These are phyloP conservation scores for Lamellibrachia satsuma DNA, from an alignment of 2,888 invertebrate genomes.

Conservation along the genomic window DNA sequence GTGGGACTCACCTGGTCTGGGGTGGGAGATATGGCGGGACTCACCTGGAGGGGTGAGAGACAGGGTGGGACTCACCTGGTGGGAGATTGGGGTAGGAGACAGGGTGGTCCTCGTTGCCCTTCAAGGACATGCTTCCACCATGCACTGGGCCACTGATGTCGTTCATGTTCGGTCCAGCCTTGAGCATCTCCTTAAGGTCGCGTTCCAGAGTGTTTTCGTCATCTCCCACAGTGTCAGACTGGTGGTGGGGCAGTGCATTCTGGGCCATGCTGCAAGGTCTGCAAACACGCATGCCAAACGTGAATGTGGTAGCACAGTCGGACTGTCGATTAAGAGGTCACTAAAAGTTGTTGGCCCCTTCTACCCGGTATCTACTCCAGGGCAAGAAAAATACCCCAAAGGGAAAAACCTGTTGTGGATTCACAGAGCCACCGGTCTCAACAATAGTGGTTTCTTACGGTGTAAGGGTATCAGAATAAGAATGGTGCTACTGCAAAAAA, in stretches of 20 bases:
- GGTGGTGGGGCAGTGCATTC: background rate
- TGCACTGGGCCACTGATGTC: constrained; percentile 58
- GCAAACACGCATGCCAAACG: background rate
- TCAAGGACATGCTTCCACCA: constrained; percentile 43
- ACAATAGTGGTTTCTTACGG: too few relatives aligned
- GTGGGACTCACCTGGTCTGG: background rate
- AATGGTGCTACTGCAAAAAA: too few relatives aligned
- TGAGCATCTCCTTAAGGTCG: constrained; percentile 60
- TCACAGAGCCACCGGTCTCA: too few relatives aligned
- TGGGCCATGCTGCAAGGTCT: constrained; percentile 5
- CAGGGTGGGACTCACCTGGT: constrained; percentile 17
- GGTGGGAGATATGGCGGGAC: background rate
- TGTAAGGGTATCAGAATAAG: too few relatives aligned
- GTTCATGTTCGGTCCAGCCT: constrained; percentile 58
- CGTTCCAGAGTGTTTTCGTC: constrained; percentile 61
- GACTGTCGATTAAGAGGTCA: too few relatives aligned
- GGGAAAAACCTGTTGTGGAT: too few relatives aligned
- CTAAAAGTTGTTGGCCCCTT: too few relatives aligned
- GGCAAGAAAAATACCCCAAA: too few relatives aligned
- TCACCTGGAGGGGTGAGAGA: background rate
- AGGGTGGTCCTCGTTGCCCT: background rate
- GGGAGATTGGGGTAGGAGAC: background rate
- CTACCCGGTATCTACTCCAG: too few relatives aligned
- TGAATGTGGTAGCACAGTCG: background rate
- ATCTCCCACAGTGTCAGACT: background rate